Base-by-base conservation (phyloP, 1,140 invertebrate genomes). In the Drosophila paulistorum region DNA sequence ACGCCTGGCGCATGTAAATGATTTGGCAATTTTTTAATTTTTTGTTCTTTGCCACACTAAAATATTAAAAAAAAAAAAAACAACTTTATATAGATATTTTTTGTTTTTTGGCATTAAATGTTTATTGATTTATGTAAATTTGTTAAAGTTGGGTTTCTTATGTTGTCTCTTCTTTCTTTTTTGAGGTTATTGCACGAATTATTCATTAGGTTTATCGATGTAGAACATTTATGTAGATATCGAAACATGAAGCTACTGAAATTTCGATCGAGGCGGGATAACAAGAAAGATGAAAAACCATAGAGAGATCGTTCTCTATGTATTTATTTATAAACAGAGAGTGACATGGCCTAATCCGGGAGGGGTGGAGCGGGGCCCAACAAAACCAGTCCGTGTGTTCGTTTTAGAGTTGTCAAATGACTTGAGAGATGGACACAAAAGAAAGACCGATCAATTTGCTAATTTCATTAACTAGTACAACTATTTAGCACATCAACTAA, bases 121-220 rank as follows among this genome's bases (percentile, higher is more conserved):
- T 83, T 87, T 86, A 87, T 87, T 74, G 83, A 83, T 89, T 89
- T 87, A 87, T 87, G 84, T 64, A 68, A 83, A 87, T 89, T 48
- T 17, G 7, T 48, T 48, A 10, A 48, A 20, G 45, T 17, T 45
- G 26, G 26, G 0, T 26, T 26, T 5, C 20, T 23, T 23, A 1
- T 23, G 20, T 20, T 20, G 26, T 51, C 37, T 33, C 26, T 14
- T 10, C n/a, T 9, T 7, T 20, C 30, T 14, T 63, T 67, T 64
- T 11, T 45, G 54, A 67, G 82, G 78, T 79, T 85, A 74, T 85
- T 81, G 78, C 63, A 77, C 57, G 57, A 59, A 39, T 26, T 20
- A 61, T 76, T 76, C 66, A 68, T 76, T 76, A 69, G 66, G 59
- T 37, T 67, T 59, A 58, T 58, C 10, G 35, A 63, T 75, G 51